Percentiles rank a stretch among this genome's conserved stretches.
Conservation (phyloP, 2,797 vertebrate species). For the Alosa sapidissima region DNA sequence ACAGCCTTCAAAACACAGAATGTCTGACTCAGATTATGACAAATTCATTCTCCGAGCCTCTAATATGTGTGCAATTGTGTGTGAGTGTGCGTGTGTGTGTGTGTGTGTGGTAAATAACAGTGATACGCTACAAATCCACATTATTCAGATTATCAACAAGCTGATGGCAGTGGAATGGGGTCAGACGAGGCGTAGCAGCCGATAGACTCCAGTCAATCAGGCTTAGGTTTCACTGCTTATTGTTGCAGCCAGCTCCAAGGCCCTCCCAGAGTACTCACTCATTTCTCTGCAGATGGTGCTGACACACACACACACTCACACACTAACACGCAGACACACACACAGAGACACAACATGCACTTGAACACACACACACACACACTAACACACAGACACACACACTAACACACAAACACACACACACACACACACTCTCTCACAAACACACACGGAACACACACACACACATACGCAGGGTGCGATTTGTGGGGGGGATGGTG, state of each 20-base stretch:
- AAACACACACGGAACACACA: too few relatives aligned
- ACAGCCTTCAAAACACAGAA: too few relatives aligned
- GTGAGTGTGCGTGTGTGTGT: neutral
- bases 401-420: neutral
- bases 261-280: too few relatives aligned
- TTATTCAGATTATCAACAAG: neutral
- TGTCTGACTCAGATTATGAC: too few relatives aligned
- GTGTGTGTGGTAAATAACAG: neutral
- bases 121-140: neutral
- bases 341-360: neutral
- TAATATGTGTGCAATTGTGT: neutral
- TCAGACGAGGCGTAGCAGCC: neutral
- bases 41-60: too few relatives aligned
- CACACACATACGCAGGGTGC: neutral
- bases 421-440: neutral
- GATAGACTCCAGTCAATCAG: too few relatives aligned
- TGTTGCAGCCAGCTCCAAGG: too few relatives aligned
- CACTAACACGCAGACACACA: neutral
- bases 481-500: too few relatives aligned
- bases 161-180: neutral
- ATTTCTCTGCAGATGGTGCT: neutral
- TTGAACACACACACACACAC: neutral
- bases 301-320: neutral
- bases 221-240: too few relatives aligned
- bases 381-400: neutral